A percentile compares a stretch with the other conserved stretches of the same genome.
Conservation (phyloP, 2,113 vertebrate species). For the Rhipidura dahli region DNA sequence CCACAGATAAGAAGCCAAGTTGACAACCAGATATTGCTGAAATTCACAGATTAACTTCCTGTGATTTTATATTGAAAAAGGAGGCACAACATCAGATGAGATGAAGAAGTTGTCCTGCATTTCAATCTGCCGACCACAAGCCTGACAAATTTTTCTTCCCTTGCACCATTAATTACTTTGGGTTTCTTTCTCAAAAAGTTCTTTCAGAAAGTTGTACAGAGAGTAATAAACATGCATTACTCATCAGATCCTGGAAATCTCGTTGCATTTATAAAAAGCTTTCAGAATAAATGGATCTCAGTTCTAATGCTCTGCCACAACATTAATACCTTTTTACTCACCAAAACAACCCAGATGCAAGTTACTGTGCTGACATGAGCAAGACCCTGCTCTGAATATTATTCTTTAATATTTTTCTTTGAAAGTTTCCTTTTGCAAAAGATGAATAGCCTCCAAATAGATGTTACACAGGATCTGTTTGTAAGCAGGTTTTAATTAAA, state of each 20-base stretch:
- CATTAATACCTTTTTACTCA: not conserved
- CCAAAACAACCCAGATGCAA: not conserved
- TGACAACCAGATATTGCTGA: not conserved
- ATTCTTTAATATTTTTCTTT: not conserved
- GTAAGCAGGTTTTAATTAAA: not conserved
- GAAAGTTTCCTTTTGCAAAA: not conserved
- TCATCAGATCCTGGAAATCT: conserved; percentile 61
- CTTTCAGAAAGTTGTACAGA: conserved; percentile 42
- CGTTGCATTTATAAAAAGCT: conserved; percentile 4
- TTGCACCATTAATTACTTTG: conserved; percentile 22
- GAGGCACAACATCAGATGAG: not conserved
- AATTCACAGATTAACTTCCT: not conserved
- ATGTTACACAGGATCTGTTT: not conserved
- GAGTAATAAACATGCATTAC: conserved; percentile 41
- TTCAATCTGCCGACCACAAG: not conserved
- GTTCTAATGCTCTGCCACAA: conserved; percentile 21
- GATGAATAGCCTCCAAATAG: not conserved
- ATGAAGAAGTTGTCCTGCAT: not conserved
- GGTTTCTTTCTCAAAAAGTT: conserved; percentile 52
- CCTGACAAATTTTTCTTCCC: conserved; percentile 5
- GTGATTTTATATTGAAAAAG: not conserved
- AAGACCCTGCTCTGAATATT: not conserved
- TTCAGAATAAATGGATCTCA: conserved; percentile 53
- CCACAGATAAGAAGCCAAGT: not conserved
- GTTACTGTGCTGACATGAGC: not conserved